Percentiles rank a stretch among this genome's conserved stretches.
phyloP scores from a whole-genome alignment of 2,888 invertebrate species.

The Pardosa pseudoannulata region DNA sequence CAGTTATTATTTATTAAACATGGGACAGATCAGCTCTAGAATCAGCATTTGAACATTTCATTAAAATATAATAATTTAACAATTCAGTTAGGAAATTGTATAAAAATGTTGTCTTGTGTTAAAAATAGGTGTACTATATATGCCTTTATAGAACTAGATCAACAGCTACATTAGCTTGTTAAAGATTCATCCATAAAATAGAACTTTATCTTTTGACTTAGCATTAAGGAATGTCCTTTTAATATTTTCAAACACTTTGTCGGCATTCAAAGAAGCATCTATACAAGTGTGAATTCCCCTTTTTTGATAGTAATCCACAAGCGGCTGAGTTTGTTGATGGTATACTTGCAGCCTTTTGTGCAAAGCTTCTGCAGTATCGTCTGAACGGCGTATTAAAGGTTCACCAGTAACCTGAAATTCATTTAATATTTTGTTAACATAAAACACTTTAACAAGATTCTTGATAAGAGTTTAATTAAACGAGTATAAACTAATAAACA shows the following conservation, averaged over 20 bases:
- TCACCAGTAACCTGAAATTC: constrained; percentile 90
- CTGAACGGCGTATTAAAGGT: constrained; percentile 89
- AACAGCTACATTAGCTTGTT: not conserved
- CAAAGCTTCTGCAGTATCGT: constrained; percentile 94
- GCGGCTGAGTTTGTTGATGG: constrained; percentile 92
- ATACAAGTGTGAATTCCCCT: constrained; percentile 86
- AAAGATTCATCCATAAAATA: constrained; percentile 75
- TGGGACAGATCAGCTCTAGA: too few species aligned
- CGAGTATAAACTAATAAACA: too few species aligned
- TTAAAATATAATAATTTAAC: not conserved
- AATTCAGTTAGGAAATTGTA: not conserved
- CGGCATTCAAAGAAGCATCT: constrained; percentile 87
- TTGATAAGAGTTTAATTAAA: too few species aligned
- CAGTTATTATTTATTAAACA: too few species aligned
- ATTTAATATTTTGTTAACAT: too few species aligned
- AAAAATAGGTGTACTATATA: not conserved
- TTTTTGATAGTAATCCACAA: constrained; percentile 91
- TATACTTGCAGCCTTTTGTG: constrained; percentile 92
- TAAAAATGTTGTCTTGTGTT: not conserved
- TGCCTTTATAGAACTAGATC: not conserved
- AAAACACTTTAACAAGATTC: too few species aligned
- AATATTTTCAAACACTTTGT: constrained; percentile 88
- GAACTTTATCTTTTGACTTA: constrained; percentile 77
- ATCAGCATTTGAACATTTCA: too few species aligned
- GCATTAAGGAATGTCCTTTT: constrained; percentile 84